Evolutionary conservation across 2,113 vertebrate genomes (phyloP), one percentile per base, ranked within the genome.

Genomic region (Elgaria multicarinata): DNA sequence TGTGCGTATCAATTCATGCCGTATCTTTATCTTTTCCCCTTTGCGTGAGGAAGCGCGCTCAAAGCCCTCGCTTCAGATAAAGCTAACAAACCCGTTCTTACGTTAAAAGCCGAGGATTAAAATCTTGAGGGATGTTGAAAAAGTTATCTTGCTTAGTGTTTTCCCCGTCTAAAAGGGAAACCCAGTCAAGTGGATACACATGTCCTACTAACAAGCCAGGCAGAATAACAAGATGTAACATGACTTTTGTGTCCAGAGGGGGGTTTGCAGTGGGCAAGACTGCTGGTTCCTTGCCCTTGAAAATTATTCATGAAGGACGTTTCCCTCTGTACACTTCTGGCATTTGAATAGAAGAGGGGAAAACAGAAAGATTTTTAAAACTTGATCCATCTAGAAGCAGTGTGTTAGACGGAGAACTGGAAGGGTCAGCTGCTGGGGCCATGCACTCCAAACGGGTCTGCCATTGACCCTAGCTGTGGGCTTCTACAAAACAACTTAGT

Each of bases 171-270:
- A 50, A 79, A 79, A 79, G 33, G 62, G 67, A 67, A 87, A 87
- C 31, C 58, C 75, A 87, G 75, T 67, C 86, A 13, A 87, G 86
- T 79, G 75, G 86, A 87, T 87, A 67, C 79, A 87, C 86, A 69
- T 87, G 76, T 79, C 86, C 86, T 79, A n/a, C 86, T 50, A 33
- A 69, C 86, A 79, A 87, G 16, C 75, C 86, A 69, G 62, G 86
- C 86, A 50, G 62, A 87, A 87, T 87, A 87, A 87, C 75, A 79
- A 87, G 76, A 87, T 79, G 75, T 44, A 90, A 91, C 83, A 10
- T 90, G 64, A 58, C 76, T 85, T 82, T 69, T 24, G 62, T 46
- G 75, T 85, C 83, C 75, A 58, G 76, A 71, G 83, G 75, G 64
- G 20, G 22, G 42, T 76, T 16, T 42, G 44, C 62, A 33, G 22